Evolutionary conservation across 1,140 invertebrate species (phyloP).

Genomic region (Ctenoplectra terminalis): DNA sequence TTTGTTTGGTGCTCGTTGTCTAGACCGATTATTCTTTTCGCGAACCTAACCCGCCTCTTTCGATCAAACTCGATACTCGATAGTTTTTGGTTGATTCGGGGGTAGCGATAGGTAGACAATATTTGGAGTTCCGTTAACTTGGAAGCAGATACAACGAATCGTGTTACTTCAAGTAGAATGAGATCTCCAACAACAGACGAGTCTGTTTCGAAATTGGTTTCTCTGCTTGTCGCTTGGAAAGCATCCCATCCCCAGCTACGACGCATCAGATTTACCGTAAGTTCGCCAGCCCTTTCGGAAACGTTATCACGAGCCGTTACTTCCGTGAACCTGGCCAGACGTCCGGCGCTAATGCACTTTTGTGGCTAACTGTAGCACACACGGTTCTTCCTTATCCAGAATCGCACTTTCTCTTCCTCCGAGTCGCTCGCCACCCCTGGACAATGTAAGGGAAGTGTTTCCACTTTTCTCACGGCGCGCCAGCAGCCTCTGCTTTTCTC

Average conservation of each 20-base stretch:
- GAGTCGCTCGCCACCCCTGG: not conserved
- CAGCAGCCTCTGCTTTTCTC: constrained; percentile 10
- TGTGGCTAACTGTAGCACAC: constrained; percentile 38
- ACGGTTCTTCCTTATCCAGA: constrained; percentile 37
- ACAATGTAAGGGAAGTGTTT: constrained; percentile 40
- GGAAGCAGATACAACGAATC: too few relatives aligned
- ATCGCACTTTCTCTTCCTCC: constrained; percentile 51
- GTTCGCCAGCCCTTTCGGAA: constrained; percentile 20
- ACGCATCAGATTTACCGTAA: constrained; percentile 32
- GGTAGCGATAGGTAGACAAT: too few relatives aligned
- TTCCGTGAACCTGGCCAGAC: constrained; percentile 50
- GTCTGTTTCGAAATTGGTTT: not conserved
- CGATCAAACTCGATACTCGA: not conserved
- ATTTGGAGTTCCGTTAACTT: too few relatives aligned
- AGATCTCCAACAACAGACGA: not conserved
- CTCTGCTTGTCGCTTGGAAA: not conserved
- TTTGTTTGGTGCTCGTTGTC: not conserved
- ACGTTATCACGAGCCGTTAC: constrained; percentile 52
- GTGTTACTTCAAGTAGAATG: not conserved
- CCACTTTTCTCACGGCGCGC: constrained; percentile 36
- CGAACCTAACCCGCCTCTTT: not conserved
- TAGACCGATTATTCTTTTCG: constrained; percentile 1
- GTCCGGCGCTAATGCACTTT: constrained; percentile 61
- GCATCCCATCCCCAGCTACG: too few relatives aligned
- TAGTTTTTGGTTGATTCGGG: not conserved